These are phyloP conservation scores for Anguilla pacifica DNA, from an alignment of 2,797 vertebrate genomes.

Conservation along the genomic window DNA sequence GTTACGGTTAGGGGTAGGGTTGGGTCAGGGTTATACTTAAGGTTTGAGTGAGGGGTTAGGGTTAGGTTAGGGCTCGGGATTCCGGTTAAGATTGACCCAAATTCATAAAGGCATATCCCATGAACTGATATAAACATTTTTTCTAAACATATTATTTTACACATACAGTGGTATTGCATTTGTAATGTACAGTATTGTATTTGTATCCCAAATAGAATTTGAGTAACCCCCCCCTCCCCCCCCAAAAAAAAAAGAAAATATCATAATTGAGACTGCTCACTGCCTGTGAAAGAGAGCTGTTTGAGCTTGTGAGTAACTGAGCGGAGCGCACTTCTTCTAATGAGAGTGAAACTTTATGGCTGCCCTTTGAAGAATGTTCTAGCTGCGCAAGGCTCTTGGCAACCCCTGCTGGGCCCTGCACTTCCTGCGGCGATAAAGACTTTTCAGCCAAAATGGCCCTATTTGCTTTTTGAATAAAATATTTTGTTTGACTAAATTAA, in stretches of 20 bases:
- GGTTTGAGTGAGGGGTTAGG: too few species aligned
- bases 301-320: conserved; percentile 31
- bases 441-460: conserved; percentile 42
- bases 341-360: conserved; percentile 47
- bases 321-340: conserved; percentile 43
- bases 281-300: conserved; percentile 37
- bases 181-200: not conserved
- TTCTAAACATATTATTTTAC: not conserved
- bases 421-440: conserved; percentile 53
- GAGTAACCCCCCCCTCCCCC: not conserved
- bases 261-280: conserved; percentile 28
- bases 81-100: too few species aligned
- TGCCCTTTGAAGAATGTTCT: conserved; percentile 54
- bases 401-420: conserved; percentile 42
- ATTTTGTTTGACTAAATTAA: conserved; percentile 56
- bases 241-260: conserved; percentile 31
- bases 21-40: too few species aligned
- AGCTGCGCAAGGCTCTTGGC: conserved; percentile 44
- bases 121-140: not conserved
- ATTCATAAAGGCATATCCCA: not conserved
- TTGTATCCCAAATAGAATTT: conserved; percentile 1
- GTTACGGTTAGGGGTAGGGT: too few species aligned
- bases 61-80: too few species aligned
- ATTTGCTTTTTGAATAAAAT: conserved; percentile 54
- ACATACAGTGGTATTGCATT: not conserved